Conservation (phyloP, 2,113 vertebrate genomes). For the Rhipidura dahli region DNA sequence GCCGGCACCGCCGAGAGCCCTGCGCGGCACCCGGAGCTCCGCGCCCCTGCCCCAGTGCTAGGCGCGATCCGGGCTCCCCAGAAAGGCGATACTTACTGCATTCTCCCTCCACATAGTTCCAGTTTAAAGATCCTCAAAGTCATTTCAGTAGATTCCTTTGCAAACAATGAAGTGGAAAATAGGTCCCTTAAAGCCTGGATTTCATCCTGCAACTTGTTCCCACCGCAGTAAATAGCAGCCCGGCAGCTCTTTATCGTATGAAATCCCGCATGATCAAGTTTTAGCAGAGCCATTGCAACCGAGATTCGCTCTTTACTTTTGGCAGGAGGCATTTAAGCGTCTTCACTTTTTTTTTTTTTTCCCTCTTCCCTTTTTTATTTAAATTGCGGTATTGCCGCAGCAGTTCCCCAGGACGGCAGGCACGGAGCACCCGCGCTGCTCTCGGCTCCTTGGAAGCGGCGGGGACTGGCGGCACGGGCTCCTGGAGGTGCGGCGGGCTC, state of each 20-base stretch:
- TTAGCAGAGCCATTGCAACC: constrained; percentile 17
- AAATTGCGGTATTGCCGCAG: constrained; percentile 63
- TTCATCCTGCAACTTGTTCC: constrained; percentile 50
- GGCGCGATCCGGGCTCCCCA: not conserved
- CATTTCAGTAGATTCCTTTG: constrained; percentile 62
- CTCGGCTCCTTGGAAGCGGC: constrained; percentile 66
- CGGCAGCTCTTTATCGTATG: not conserved
- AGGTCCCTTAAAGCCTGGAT: constrained; percentile 11
- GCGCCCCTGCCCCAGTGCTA: not conserved
- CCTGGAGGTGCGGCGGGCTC: constrained; percentile 61
- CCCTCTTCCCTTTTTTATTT: rapidly evolving
- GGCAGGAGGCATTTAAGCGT: not conserved
- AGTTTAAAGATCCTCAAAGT: constrained; percentile 51
- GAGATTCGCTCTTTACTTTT: constrained; percentile 1
- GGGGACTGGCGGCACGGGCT: constrained; percentile 65
- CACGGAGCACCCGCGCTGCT: constrained; percentile 43
- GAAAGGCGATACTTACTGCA: constrained; percentile 85
- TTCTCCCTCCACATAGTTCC: constrained; percentile 89
- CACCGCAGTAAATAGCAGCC: not conserved
- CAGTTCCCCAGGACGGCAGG: constrained; percentile 73
- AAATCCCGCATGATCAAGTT: constrained; percentile 47
- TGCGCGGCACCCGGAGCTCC: not conserved
- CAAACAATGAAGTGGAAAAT: constrained; percentile 25
- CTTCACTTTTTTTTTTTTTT: not conserved
- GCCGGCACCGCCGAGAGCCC: not conserved